Evolutionary conservation across 2,113 vertebrate genomes (phyloP).

Genomic region (Callocephalon fimbriatum): DNA sequence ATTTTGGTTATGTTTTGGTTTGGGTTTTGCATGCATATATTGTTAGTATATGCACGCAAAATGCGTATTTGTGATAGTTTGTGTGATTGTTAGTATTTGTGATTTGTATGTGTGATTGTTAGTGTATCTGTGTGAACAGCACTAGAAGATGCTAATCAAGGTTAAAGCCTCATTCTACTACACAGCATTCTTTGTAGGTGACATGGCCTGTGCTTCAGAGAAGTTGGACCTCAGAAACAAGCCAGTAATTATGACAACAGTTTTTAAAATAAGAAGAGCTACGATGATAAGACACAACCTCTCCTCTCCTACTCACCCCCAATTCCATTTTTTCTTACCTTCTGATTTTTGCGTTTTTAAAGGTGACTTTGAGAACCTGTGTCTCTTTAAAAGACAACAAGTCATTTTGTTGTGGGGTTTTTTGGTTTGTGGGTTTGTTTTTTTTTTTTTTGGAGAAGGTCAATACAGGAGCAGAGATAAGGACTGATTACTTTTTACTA

Average conservation of each 20-base stretch:
- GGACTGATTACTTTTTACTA: background rate
- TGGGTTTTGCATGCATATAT: background rate
- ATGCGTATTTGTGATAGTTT: background rate
- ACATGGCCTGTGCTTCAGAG: background rate
- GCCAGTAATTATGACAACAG: background rate
- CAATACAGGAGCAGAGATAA: background rate
- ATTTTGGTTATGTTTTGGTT: background rate
- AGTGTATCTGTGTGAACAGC: background rate
- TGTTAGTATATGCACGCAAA: background rate
- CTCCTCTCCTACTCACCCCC: rapidly evolving
- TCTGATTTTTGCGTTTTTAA: background rate
- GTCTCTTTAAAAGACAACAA: background rate
- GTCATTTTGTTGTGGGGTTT: background rate
- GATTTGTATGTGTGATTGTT: background rate
- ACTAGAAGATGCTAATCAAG: background rate
- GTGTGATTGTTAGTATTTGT: background rate
- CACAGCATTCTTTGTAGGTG: background rate
- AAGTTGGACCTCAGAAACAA: background rate
- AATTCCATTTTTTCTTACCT: background rate
- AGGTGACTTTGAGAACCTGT: background rate
- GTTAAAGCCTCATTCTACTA: background rate
- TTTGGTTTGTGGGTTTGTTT: background rate
- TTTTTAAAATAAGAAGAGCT: background rate
- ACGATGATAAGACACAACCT: background rate
- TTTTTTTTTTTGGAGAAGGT: background rate